Percentiles rank a stretch among this genome's conserved stretches.
These are phyloP conservation scores for Enoplosus armatus DNA, from an alignment of 2,797 vertebrate species.

Conservation along the genomic window DNA sequence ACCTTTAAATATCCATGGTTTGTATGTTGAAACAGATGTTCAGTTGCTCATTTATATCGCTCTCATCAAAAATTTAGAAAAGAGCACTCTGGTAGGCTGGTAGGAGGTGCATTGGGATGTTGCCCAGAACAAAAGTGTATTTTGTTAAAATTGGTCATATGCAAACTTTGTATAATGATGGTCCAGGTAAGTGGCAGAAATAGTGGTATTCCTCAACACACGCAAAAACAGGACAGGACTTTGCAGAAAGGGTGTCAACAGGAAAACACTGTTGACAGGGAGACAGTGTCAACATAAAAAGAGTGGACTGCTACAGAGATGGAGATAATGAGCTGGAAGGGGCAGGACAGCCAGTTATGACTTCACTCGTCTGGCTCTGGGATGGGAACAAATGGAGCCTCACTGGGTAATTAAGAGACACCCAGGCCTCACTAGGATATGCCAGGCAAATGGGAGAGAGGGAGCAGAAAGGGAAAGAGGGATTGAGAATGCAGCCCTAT, in stretches of 20 bases:
- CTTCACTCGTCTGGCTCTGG: slow-evolving; percentile 82
- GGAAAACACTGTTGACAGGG: slow-evolving; percentile 16
- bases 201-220: neutral
- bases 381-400: slow-evolving; percentile 80
- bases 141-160: neutral
- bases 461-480: slow-evolving; percentile 77
- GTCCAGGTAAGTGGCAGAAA: neutral
- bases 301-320: slow-evolving; percentile 50
- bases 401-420: slow-evolving; percentile 85
- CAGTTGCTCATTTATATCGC: neutral
- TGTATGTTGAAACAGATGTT: neutral
- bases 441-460: slow-evolving; percentile 78
- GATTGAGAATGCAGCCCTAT: slow-evolving; percentile 85
- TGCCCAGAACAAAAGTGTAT: neutral
- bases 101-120: no score
- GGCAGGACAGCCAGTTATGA: slow-evolving; percentile 81
- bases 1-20: neutral
- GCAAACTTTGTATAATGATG: neutral
- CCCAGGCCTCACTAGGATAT: slow-evolving; percentile 79
- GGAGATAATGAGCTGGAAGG: slow-evolving; percentile 75
- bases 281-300: slow-evolving; percentile 48
- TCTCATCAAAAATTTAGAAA: neutral
- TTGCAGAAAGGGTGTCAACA: slow-evolving; percentile 13
- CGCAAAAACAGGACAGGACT: neutral
- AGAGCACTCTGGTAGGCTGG: no score